Base-by-base conservation (phyloP, 2,113 vertebrate species). In the Hiodon tergisus region DNA sequence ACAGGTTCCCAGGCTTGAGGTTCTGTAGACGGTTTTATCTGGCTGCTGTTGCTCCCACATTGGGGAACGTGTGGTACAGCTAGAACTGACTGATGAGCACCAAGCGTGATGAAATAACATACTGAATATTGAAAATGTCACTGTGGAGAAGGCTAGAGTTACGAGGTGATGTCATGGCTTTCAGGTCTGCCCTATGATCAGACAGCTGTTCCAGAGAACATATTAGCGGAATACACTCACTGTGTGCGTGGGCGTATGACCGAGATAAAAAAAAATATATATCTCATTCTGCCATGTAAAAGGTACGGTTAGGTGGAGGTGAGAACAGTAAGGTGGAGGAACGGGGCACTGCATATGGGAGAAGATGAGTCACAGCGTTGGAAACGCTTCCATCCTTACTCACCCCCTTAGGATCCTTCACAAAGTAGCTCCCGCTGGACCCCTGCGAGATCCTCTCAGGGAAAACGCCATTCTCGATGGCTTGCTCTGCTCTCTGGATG, bases 361-460 rank as follows among this genome's bases (percentile, higher is more conserved):
- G 3, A 3, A 59, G 58, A 14, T 9, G 9, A 3, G 3, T 8
- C 11, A 9, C 9, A 14, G 14, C 58, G 14, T 14, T 59, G 14
- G 8, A 59, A 14, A 2, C 1, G 54, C 6, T 1, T 5, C 10
- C 0, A 50, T 46, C 17, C 3, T 47, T 62, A 75, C 94, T 90
- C 55, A 99, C 97, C 91, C 91, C 92, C 88, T 98, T 98, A 71
- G 92, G 81, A 85, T 99, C 96, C 89, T 98, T 98, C 73, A 97
- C 95, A 84, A 98, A 98, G 84, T 99, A 99, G 88, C 97, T 99
- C 76, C 97, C 97, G 72, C 96, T 98, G 78, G 97, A 99, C 53
- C 97, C 97, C 86, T 99, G 97, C 65, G 92, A 94, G 78, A 99
- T 99, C 85, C 96, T 93, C 85, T 98, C 93, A 3, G 97, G 97